These are phyloP conservation scores for Leptogaster cylindrica DNA, from an alignment of 2,888 invertebrate genomes.

Conservation along the genomic window DNA sequence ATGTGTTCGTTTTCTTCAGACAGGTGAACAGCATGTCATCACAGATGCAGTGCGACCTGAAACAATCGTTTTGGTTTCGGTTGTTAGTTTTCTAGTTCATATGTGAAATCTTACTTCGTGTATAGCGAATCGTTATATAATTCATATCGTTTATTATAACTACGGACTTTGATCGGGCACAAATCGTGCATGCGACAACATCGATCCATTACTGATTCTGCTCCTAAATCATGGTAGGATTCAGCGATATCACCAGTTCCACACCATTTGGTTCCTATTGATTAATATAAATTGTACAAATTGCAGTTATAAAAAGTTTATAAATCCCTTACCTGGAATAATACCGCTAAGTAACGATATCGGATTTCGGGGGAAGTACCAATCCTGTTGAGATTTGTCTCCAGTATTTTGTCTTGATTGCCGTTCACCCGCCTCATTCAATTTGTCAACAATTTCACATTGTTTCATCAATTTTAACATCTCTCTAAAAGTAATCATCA, in stretches of 20 bases:
- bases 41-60: slow-evolving; percentile 83
- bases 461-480: slow-evolving; percentile 82
- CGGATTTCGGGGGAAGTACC: slow-evolving; percentile 69
- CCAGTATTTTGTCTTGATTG: slow-evolving; percentile 15
- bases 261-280: slow-evolving; percentile 85
- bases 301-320: too few relatives aligned
- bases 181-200: slow-evolving; percentile 92
- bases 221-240: slow-evolving; percentile 84
- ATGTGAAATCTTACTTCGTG: slow-evolving; percentile 69
- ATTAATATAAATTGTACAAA: too few relatives aligned
- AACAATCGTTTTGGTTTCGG: slow-evolving; percentile 46
- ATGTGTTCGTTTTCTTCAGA: slow-evolving; percentile 75
- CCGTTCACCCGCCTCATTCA: slow-evolving; percentile 43
- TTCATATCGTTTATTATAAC: slow-evolving; percentile 71
- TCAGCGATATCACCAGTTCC: slow-evolving; percentile 88
- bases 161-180: slow-evolving; percentile 80
- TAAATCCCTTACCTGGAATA: slow-evolving; percentile 72
- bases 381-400: slow-evolving; percentile 31
- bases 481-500: slow-evolving; percentile 72
- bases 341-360: slow-evolving; percentile 78
- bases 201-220: slow-evolving; percentile 72
- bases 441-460: slow-evolving; percentile 72
- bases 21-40: slow-evolving; percentile 84
- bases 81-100: background rate
- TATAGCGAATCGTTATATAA: slow-evolving; percentile 83